Percentiles rank a stretch among this genome's conserved stretches.
Conservation (phyloP, 37 sponge, comb jelly and placozoan genomes). For the Geodia barretti region DNA sequence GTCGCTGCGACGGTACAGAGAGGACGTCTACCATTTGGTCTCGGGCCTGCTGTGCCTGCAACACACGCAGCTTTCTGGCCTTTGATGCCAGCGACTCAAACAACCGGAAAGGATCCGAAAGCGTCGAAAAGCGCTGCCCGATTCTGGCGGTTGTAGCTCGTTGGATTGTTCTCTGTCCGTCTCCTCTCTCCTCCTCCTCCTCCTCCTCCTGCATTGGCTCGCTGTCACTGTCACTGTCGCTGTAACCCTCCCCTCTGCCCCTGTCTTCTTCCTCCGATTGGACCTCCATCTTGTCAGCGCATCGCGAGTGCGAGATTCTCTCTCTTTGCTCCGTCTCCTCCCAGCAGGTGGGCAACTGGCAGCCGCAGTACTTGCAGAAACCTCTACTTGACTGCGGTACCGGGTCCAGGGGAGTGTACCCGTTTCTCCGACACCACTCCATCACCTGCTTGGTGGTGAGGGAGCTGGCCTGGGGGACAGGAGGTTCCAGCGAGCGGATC, state of each 20-base stretch:
- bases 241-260: not conserved
- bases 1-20: not conserved
- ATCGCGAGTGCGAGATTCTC: not conserved
- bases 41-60: not conserved
- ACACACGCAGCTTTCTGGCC: not conserved
- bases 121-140: not conserved
- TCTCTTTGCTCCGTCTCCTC: not conserved
- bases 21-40: slow-evolving; percentile 14
- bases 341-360: not conserved
- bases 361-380: slow-evolving; percentile 71
- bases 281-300: not conserved
- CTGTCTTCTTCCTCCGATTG: not conserved
- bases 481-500: slow-evolving; percentile 5
- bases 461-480: not conserved
- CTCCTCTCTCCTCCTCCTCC: not conserved
- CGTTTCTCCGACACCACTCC: slow-evolving; percentile 82
- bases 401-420: slow-evolving; percentile 73
- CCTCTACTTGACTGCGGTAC: not conserved
- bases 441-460: slow-evolving; percentile 57
- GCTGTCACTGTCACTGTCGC: not conserved
- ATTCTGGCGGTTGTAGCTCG: not conserved
- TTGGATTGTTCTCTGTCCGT: not conserved
- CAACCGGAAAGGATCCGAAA: slow-evolving; percentile 4
- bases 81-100: not conserved
- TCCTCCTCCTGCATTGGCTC: slow-evolving; percentile 5